A percentile compares a stretch with the other conserved stretches of the same genome.
These are phyloP conservation scores for Eulemur albifrons DNA, from an alignment of 2,797 vertebrate species.

Conservation along the genomic window DNA sequence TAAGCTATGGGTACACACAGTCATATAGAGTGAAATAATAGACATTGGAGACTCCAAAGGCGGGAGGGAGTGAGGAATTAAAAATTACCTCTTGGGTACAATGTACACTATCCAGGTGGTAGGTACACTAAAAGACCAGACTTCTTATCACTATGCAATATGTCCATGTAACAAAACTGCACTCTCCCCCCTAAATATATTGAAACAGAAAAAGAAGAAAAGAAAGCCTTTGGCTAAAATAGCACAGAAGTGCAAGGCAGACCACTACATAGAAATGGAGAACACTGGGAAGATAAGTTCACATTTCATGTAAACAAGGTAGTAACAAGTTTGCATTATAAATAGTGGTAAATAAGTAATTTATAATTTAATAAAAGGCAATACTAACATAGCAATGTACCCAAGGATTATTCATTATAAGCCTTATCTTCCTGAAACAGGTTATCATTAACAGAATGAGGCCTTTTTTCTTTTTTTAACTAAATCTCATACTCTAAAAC, in stretches of 20 bases:
- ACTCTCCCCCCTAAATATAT: not conserved
- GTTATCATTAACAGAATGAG: not conserved
- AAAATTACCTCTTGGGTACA: not conserved
- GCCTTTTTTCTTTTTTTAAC: not conserved
- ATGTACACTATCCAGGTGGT: not conserved
- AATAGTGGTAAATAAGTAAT: not conserved
- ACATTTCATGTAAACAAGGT: not conserved
- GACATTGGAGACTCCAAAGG: not conserved
- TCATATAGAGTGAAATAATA: not conserved
- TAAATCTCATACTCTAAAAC: slow-evolving; percentile 25
- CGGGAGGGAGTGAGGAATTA: not conserved
- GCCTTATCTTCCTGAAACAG: not conserved
- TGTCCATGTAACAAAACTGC: not conserved
- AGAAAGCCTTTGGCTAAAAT: not conserved
- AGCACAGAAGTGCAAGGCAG: not conserved
- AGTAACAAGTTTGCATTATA: not conserved
- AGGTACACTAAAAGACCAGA: not conserved
- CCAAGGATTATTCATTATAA: not conserved
- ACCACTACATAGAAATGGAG: not conserved
- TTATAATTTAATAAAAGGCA: slow-evolving; percentile 31
- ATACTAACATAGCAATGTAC: not conserved
- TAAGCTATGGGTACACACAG: not conserved
- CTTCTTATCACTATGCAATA: not conserved
- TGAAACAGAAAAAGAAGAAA: not conserved
- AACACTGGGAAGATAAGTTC: not conserved